Conservation (phyloP, 2,113 vertebrate genomes). For the Desmodus rotundus region DNA sequence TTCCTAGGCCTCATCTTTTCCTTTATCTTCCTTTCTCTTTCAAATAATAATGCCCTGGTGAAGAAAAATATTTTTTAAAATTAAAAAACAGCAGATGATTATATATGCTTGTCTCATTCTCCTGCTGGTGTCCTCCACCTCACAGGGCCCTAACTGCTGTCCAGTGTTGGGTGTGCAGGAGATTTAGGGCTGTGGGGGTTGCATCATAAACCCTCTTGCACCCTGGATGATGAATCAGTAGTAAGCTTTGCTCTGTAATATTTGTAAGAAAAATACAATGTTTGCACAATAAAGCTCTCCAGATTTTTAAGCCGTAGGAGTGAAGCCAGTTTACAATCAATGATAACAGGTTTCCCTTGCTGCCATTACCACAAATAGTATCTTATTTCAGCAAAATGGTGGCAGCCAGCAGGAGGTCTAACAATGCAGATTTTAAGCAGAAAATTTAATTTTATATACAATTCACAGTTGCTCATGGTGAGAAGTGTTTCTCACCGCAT, state of each 20-base stretch:
- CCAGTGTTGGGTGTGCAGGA: neutral
- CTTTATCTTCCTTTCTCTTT: neutral
- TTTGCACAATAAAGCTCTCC: slow-evolving; percentile 15
- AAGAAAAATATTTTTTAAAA: neutral
- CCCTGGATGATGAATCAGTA: neutral
- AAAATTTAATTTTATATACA: slow-evolving; percentile 76
- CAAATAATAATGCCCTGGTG: neutral
- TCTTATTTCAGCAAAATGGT: slow-evolving; percentile 58
- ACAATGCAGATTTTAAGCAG: slow-evolving; percentile 74
- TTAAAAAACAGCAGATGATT: neutral
- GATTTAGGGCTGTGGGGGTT: slow-evolving; percentile 61
- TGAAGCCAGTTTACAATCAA: neutral
- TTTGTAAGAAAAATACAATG: neutral
- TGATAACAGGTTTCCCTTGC: neutral
- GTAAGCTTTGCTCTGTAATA: neutral
- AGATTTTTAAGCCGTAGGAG: neutral
- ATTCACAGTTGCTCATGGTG: slow-evolving; percentile 63
- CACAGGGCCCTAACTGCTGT: slow-evolving; percentile 29
- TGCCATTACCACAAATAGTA: slow-evolving; percentile 57
- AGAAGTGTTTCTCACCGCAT: slow-evolving; percentile 71
- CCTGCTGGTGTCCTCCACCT: slow-evolving; percentile 60
- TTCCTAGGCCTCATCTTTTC: neutral
- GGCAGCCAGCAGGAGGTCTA: slow-evolving; percentile 45
- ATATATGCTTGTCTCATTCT: neutral
- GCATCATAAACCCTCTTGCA: neutral